Evolutionary conservation across 2,797 vertebrate species (phyloP).

Genomic region (Acomys russatus): DNA sequence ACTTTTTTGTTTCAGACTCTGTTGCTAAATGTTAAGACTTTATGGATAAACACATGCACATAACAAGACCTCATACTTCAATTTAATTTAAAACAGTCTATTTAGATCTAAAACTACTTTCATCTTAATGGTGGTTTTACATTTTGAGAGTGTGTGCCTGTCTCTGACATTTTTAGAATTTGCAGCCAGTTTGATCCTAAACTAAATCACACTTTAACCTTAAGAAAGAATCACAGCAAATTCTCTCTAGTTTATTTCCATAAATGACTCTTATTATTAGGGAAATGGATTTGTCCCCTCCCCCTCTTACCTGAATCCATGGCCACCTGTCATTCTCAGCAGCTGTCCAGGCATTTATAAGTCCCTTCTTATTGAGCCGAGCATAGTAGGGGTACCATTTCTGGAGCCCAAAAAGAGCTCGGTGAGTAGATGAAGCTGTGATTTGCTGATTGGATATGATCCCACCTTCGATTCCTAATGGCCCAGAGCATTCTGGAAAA

Average conservation of each 20-base stretch:
- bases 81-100: neutral
- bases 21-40: neutral
- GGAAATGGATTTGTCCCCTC: constrained; percentile 38
- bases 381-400: constrained; percentile 99
- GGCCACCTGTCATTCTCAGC: constrained; percentile 99
- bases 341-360: constrained; percentile 99
- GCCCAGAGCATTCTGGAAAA: constrained; percentile 95
- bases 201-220: constrained; percentile 59
- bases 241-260: constrained; percentile 76
- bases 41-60: neutral
- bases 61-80: neutral
- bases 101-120: neutral
- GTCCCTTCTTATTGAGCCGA: constrained; percentile 98
- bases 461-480: constrained; percentile 98
- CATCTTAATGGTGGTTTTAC: neutral
- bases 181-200: constrained; percentile 58
- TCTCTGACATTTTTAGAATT: neutral
- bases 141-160: neutral
- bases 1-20: neutral
- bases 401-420: constrained; percentile 98
- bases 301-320: constrained; percentile 98
- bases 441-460: constrained; percentile 99
- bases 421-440: constrained; percentile 98
- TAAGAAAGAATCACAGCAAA: constrained; percentile 62
- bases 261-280: constrained; percentile 78